Evolutionary conservation across 2,888 invertebrate species (phyloP).

Genomic region (Caenorhabditis doughertyi): DNA sequence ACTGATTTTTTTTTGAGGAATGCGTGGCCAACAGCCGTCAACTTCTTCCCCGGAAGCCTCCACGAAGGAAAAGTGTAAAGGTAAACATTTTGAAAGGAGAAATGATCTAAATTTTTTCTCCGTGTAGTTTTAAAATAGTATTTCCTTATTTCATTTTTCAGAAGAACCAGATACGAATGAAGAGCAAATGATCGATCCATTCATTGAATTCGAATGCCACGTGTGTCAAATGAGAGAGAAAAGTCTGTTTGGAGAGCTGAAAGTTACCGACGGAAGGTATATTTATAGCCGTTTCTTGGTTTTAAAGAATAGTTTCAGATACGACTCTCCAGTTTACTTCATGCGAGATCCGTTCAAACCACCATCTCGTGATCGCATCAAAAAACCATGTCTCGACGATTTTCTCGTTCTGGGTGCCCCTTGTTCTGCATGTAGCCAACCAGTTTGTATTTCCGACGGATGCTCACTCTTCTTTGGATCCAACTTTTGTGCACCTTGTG

Average conservation of each 20-base stretch:
- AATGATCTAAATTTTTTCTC: neutral
- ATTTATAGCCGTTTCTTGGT: neutral
- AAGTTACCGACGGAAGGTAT: conserved; percentile 70
- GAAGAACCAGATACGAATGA: conserved; percentile 16
- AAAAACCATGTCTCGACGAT: conserved; percentile 70
- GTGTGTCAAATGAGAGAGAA: conserved; percentile 69
- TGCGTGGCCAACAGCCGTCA: no score
- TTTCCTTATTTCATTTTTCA: no score
- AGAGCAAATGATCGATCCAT: conserved; percentile 65
- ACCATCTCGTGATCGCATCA: conserved; percentile 61
- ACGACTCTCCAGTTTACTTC: conserved; percentile 70
- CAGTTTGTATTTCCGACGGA: conserved; percentile 70
- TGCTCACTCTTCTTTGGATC: conserved; percentile 72
- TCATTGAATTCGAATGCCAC: conserved; percentile 70
- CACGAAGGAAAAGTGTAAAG: no score
- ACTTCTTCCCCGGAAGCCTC: no score
- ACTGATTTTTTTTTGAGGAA: no score
- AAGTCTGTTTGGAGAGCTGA: conserved; percentile 67
- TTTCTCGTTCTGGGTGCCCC: conserved; percentile 71
- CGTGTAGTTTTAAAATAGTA: neutral
- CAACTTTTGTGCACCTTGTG: conserved; percentile 72
- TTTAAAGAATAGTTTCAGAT: conserved; percentile 57
- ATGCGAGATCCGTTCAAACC: conserved; percentile 75
- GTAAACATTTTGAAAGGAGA: neutral
- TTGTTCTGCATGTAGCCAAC: conserved; percentile 68